These are phyloP conservation scores for Clistopyga incitator DNA, from an alignment of 2,888 invertebrate genomes.

Conservation along the genomic window DNA sequence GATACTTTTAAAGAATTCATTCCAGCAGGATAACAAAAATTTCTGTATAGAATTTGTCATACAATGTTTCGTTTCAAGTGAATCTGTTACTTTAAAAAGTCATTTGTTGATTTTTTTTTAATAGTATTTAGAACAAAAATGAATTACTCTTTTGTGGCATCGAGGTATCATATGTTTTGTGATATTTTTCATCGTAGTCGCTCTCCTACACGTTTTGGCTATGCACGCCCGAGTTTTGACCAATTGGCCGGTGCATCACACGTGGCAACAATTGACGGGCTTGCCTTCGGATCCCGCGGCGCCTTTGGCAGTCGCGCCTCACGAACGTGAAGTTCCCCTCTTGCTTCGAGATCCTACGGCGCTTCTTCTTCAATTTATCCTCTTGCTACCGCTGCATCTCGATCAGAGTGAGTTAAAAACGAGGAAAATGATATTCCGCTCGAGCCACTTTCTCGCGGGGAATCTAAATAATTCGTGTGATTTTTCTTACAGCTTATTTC, in stretches of 20 bases:
- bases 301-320: constrained; percentile 82
- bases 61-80: too few relatives aligned
- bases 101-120: too few relatives aligned
- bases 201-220: constrained; percentile 94
- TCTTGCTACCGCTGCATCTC: constrained; percentile 93
- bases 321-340: constrained; percentile 90
- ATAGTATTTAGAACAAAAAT: too few relatives aligned
- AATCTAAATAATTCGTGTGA: background rate
- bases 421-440: background rate
- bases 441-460: background rate
- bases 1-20: too few relatives aligned
- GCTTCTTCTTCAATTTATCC: constrained; percentile 93
- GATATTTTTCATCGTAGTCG: constrained; percentile 86
- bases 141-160: too few relatives aligned
- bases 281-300: constrained; percentile 79
- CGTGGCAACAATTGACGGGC: constrained; percentile 86
- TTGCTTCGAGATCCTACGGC: constrained; percentile 94
- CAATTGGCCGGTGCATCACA: constrained; percentile 87
- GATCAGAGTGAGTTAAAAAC: constrained; percentile 90
- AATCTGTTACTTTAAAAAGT: too few relatives aligned
- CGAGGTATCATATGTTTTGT: background rate
- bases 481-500: constrained; percentile 90
- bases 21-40: too few relatives aligned
- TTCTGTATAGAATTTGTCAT: too few relatives aligned
- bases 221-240: constrained; percentile 92